Evolutionary conservation across 1,140 invertebrate species (phyloP).

Genomic region (Apis dorsata): DNA sequence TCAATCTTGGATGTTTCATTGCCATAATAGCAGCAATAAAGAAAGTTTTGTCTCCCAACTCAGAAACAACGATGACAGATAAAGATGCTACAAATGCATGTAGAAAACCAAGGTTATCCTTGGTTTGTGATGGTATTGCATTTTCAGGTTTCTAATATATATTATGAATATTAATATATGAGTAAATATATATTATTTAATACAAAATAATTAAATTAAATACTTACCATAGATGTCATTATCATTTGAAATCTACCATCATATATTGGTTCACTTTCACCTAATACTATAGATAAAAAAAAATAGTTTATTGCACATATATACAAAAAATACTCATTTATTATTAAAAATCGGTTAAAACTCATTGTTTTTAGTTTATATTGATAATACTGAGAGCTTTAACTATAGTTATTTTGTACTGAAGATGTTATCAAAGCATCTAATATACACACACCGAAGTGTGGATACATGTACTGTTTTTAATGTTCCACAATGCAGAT

Average conservation of each 20-base stretch:
- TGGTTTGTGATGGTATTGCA: constrained; percentile 36
- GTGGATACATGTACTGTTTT: neutral
- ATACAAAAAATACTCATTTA: neutral
- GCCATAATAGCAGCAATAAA: constrained; percentile 99
- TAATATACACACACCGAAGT: neutral
- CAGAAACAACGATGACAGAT: constrained; percentile 98
- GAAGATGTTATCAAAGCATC: neutral
- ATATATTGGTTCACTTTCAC: constrained; percentile 49
- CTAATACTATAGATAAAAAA: constrained; percentile 2
- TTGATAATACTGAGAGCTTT: constrained; percentile 6
- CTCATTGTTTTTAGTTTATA: constrained; percentile 23
- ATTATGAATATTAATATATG: neutral
- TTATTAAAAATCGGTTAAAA: neutral
- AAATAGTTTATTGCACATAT: neutral
- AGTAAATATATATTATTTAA: constrained; percentile 3
- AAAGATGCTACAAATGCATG: constrained; percentile 97
- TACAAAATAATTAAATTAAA: constrained; percentile 24
- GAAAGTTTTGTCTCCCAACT: constrained; percentile 99
- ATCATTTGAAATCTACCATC: constrained; percentile 49
- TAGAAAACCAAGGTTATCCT: constrained; percentile 87
- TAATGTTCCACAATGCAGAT: neutral
- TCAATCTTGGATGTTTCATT: constrained; percentile 96
- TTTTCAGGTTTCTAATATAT: constrained; percentile 50
- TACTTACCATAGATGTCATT: constrained; percentile 51
- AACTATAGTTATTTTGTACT: neutral